These are phyloP conservation scores for Potamarius usumacintae DNA, from an alignment of 2,113 vertebrate species.

Conservation along the genomic window DNA sequence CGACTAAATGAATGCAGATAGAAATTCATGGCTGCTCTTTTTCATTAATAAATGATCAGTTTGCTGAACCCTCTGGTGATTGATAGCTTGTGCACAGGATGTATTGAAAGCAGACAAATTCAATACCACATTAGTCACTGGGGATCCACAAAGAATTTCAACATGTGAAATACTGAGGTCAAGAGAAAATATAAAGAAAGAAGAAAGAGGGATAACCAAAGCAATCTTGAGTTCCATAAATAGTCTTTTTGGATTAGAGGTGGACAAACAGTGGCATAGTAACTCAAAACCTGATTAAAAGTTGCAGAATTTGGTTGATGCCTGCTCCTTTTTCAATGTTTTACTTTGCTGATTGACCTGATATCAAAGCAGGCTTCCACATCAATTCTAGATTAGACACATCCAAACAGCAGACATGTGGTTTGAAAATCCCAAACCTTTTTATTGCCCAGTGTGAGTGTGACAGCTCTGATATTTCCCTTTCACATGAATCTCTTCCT, in stretches of 20 bases:
- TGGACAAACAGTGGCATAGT: slow-evolving; percentile 27
- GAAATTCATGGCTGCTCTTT: slow-evolving; percentile 76
- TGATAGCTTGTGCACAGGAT: slow-evolving; percentile 75
- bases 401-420: slow-evolving; percentile 65
- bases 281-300: slow-evolving; percentile 28
- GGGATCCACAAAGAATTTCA: slow-evolving; percentile 74
- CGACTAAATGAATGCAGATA: slow-evolving; percentile 76
- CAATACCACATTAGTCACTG: slow-evolving; percentile 71
- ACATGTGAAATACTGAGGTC: slow-evolving; percentile 77
- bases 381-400: slow-evolving; percentile 57
- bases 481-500: slow-evolving; percentile 9
- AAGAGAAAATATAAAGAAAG: slow-evolving; percentile 67
- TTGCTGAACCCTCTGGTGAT: slow-evolving; percentile 75
- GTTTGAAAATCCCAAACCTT: slow-evolving; percentile 60
- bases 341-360: slow-evolving; percentile 61
- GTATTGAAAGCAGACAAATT: slow-evolving; percentile 81
- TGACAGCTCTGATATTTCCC: slow-evolving; percentile 45
- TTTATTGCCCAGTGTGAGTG: slow-evolving; percentile 63
- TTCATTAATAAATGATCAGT: slow-evolving; percentile 84
- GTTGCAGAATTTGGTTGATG: slow-evolving; percentile 39
- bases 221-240: slow-evolving; percentile 33
- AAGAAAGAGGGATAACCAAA: slow-evolving; percentile 56
- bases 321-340: slow-evolving; percentile 33
- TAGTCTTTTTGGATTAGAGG: slow-evolving; percentile 36
- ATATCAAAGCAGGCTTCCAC: slow-evolving; percentile 55